Evolutionary conservation across 2,797 vertebrate genomes (phyloP).

Genomic region (Scleropages formosus): DNA sequence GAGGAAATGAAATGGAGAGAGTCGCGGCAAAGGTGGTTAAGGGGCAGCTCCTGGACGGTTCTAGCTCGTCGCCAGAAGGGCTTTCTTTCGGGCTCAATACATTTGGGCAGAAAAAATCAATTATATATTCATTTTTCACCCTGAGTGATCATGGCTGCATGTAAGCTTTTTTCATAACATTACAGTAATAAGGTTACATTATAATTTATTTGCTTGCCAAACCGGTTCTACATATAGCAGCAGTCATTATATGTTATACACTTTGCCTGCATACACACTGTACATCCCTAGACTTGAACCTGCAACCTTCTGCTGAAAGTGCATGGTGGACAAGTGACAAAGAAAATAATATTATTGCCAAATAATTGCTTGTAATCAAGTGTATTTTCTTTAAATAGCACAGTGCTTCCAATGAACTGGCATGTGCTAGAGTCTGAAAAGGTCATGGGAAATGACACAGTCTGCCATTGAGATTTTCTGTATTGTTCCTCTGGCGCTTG

Average conservation of each 20-base stretch:
- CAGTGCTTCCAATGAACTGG: too few species aligned
- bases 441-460: too few species aligned
- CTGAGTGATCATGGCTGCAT: neutral
- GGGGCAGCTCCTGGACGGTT: neutral
- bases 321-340: too few species aligned
- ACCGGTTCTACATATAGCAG: neutral
- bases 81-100: neutral
- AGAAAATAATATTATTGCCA: too few species aligned
- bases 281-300: neutral
- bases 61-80: constrained; percentile 9
- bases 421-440: too few species aligned
- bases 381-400: too few species aligned
- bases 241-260: neutral
- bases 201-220: constrained; percentile 10
- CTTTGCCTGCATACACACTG: too few species aligned
- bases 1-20: too few species aligned
- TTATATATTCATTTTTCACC: constrained; percentile 18
- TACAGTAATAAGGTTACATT: neutral
- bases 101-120: constrained; percentile 4
- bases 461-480: too few species aligned
- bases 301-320: neutral
- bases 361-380: too few species aligned
- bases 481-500: too few species aligned
- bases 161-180: neutral
- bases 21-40: too few species aligned